Base-by-base conservation (phyloP, 2,888 invertebrate genomes). In the Nebria brevicollis region DNA sequence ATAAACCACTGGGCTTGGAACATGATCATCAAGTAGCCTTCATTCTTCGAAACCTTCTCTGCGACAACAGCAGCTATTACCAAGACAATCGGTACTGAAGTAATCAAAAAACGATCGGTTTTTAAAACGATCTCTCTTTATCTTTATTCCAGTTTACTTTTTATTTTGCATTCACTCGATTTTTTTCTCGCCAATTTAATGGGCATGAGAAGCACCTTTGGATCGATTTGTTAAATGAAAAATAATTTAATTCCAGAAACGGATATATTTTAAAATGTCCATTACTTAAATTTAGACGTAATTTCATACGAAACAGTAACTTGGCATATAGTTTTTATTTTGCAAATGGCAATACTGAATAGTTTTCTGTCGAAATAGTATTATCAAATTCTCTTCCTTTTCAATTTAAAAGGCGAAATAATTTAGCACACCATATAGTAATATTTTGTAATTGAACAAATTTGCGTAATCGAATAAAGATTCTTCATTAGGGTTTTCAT, bases 31-130 rank as follows among this genome's bases (percentile, higher is more conserved):
- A 73, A 42, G 15, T 65, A 68, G 74, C 54, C 43, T 25, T 66
- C 79, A 43, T 79, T 79, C 79, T 42, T 34, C 75, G 79, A 79
- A 79, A 42, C 79, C 74, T 54, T 54, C 54, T 54, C 54, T 11
- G 54, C 6, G 13, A 54, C 54, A 54, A 54, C 54, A 54, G 54
- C 54, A 54, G 54, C 54, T 13, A 54, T 54, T 54, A 11, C 54
- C 11, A 54, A 54, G 54, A 54, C 54, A 54, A 54, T 54, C 54
- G 54, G 54, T 54, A 13, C 54, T 54, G 13, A 7, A 54, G 54
- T 54, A 54, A 54, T 54, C 54, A 54, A 54, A 54, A 54, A 3
- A 54, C 54, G 54, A 13, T 54, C 54, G 54, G 34, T 54, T 54
- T 54, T 54, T 54, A 13, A 54, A 54, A 54, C 54, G 54, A 54